A percentile compares a stretch with the other conserved stretches of the same genome.
Conservation (phyloP, 2,888 invertebrate species). For the Chymomyza caudatula region DNA sequence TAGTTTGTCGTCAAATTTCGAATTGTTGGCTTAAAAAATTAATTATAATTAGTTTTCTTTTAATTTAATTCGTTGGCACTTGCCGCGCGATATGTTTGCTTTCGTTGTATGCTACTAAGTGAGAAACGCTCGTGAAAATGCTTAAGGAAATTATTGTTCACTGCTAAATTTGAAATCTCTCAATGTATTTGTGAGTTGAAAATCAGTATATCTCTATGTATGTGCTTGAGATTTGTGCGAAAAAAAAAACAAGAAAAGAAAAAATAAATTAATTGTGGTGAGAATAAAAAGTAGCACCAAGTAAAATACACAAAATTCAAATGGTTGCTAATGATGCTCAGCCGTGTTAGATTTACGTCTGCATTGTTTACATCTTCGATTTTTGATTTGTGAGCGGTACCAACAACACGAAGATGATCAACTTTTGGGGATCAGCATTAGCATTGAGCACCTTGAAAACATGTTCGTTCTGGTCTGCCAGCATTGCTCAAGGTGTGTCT, state of each 20-base stretch:
- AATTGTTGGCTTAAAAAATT: not conserved
- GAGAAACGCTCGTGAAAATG: slow-evolving; percentile 40
- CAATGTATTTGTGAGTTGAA: slow-evolving; percentile 8
- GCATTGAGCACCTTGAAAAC: slow-evolving; percentile 1
- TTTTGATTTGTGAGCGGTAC: slow-evolving; percentile 59
- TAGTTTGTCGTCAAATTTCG: not conserved
- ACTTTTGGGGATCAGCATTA: not conserved
- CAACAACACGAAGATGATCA: slow-evolving; percentile 5
- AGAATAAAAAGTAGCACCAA: not conserved
- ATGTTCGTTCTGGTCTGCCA: not conserved
- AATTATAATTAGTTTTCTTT: not conserved
- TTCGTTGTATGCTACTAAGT: slow-evolving; percentile 72
- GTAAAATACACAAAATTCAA: slow-evolving; percentile 35
- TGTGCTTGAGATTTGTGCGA: not conserved
- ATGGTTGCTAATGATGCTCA: slow-evolving; percentile 52
- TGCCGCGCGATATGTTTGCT: slow-evolving; percentile 68
- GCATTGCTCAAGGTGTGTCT: not conserved
- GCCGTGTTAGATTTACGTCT: not conserved
- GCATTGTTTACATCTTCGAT: slow-evolving; percentile 70
- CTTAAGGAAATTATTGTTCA: slow-evolving; percentile 44
- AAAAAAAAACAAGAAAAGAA: not conserved
- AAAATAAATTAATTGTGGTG: slow-evolving; percentile 32
- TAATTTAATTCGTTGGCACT: slow-evolving; percentile 54
- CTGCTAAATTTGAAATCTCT: slow-evolving; percentile 36
- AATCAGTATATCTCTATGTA: slow-evolving; percentile 10